A percentile compares a stretch with the other conserved stretches of the same genome.
Evolutionary conservation across 2,888 invertebrate genomes (phyloP).

Genomic region (Argyresthia goedartella): DNA sequence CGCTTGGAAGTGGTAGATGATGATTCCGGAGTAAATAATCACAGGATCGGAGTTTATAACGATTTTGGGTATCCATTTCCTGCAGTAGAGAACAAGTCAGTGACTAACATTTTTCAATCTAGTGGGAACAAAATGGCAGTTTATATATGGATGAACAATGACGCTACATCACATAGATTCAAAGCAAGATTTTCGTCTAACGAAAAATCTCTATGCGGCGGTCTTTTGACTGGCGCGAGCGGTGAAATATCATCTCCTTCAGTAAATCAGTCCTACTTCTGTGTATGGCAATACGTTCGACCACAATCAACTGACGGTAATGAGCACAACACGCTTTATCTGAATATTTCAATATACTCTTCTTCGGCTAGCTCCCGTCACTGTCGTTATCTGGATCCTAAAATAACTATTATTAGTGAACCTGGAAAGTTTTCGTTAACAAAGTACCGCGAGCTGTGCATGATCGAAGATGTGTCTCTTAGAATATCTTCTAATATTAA

Average conservation of each 20-base stretch:
- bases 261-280: slow-evolving; percentile 32
- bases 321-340: slow-evolving; percentile 16
- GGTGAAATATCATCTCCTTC: slow-evolving; percentile 36
- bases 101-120: slow-evolving; percentile 63
- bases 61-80: slow-evolving; percentile 52
- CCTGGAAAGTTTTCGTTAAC: neutral
- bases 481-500: slow-evolving; percentile 22
- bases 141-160: slow-evolving; percentile 65
- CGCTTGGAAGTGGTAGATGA: slow-evolving; percentile 67
- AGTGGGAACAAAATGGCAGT: slow-evolving; percentile 75
- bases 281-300: slow-evolving; percentile 39
- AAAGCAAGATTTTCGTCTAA: slow-evolving; percentile 76
- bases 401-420: neutral
- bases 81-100: slow-evolving; percentile 32
- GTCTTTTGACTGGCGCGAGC: slow-evolving; percentile 25
- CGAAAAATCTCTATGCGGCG: slow-evolving; percentile 59
- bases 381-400: neutral
- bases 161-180: slow-evolving; percentile 74
- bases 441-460: slow-evolving; percentile 26
- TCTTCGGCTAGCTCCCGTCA: neutral
- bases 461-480: slow-evolving; percentile 25
- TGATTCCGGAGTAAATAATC: slow-evolving; percentile 37
- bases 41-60: slow-evolving; percentile 61
- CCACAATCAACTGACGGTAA: neutral
- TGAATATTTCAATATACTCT: too few relatives aligned